Base-by-base conservation (phyloP, 2,113 vertebrate genomes). In the Anhinga anhinga region DNA sequence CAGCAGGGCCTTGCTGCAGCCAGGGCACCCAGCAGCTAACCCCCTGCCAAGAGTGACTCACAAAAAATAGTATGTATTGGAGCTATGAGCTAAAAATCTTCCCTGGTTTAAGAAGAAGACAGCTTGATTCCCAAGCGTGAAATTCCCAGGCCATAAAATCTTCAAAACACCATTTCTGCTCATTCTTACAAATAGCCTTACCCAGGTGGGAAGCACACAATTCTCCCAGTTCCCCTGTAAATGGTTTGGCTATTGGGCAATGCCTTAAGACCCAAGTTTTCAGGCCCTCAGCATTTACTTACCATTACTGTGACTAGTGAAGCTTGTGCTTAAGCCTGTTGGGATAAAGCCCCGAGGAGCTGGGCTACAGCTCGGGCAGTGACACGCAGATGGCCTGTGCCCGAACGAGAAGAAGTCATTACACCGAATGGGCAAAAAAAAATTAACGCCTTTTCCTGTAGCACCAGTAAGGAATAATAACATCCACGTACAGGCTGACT, bases 331-430 rank as follows among this genome's bases (percentile, higher is more conserved):
- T 58, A 49, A 53, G 50, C 12, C 67, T 66, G 17, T 15, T 55
- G 40, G 79, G 58, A 70, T 63, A 38, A 63, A 52, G 30, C 21
- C 49, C 62, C 0, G 1, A 50, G 61, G 69, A 88, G 56, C 26
- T 14, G 27, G 45, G 45, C 36, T 49, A 9, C 0, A 7, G n/a
- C 62, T n/a, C 0, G 1, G 53, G 7, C 29, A 30, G 26, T n/a
- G 15, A 34, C 21, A 53, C 5, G 4, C 29, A 63, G 42, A 36
- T 9, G 9, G 26, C 49, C 18, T 26, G 40, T 1, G 1, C 50
- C 47, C 1, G 2, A 29, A 23, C 0, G 1, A 22, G 14, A 82
- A 72, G 5, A 56, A 56, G 25, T 13, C 26, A 16, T 25, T 32
- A 10, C 19, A 34, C 7, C 2, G 0, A 62, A 45, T 34, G 11